phyloP scores from a whole-genome alignment of 1,140 invertebrate genomes.

The Papilio dardanus region DNA sequence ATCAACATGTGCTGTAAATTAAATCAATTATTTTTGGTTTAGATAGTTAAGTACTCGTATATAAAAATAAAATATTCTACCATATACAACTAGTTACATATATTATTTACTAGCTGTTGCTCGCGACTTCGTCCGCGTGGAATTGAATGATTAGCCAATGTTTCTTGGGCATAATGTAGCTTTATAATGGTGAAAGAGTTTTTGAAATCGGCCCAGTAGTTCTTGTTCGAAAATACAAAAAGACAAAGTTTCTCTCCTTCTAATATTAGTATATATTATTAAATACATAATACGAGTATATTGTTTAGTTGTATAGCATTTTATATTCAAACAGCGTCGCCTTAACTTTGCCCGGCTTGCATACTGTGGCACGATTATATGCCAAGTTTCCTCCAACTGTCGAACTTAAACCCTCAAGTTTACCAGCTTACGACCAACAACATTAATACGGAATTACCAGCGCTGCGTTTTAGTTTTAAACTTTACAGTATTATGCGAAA shows the following conservation, averaged over 20 bases:
- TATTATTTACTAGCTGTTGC: too few species aligned
- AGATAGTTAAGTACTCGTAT: background rate
- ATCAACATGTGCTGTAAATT: too few species aligned
- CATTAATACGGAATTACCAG: conserved; percentile 17
- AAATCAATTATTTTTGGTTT: background rate
- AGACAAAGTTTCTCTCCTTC: too few species aligned
- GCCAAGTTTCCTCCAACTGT: conserved; percentile 12
- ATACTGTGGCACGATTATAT: conserved; percentile 3
- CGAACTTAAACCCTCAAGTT: conserved; percentile 10
- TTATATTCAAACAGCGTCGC: background rate
- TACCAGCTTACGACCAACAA: conserved; percentile 23
- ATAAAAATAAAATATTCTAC: too few species aligned
- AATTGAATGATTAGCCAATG: too few species aligned
- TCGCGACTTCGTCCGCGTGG: too few species aligned
- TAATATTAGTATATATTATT: background rate
- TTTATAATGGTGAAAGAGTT: too few species aligned
- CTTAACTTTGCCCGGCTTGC: background rate
- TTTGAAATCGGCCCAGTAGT: too few species aligned
- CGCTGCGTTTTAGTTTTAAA: conserved; percentile 14
- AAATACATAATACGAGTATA: background rate
- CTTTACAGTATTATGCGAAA: background rate
- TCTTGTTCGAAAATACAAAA: too few species aligned
- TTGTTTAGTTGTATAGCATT: background rate
- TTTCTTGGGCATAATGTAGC: too few species aligned
- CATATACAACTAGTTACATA: too few species aligned